Conservation (phyloP, 2,113 vertebrate genomes). For the Kobus ellipsiprymnus region DNA sequence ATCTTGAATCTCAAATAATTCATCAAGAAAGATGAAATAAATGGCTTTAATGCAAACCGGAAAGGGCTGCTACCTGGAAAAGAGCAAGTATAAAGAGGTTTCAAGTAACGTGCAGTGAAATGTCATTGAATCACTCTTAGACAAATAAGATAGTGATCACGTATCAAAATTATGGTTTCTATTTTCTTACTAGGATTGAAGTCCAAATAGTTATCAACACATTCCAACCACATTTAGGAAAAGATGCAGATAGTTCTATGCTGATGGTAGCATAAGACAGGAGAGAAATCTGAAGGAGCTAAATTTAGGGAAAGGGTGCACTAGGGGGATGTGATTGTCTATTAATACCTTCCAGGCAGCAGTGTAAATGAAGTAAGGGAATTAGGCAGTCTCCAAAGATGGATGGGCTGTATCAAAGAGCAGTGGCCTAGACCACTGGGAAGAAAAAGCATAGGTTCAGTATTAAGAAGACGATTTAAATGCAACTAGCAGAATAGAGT, state of each 20-base stretch:
- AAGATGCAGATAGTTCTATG: constrained; percentile 3
- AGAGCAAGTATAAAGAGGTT: constrained; percentile 23
- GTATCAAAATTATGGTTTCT: background rate
- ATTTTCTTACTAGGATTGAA: constrained; percentile 18
- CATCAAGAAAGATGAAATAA: constrained; percentile 38
- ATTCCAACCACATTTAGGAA: constrained; percentile 31
- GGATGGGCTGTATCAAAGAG: constrained; percentile 30
- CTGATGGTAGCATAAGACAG: constrained; percentile 7
- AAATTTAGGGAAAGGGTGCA: constrained; percentile 59
- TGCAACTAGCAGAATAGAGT: constrained; percentile 8
- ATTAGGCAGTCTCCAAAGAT: constrained; percentile 46
- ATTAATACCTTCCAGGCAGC: constrained; percentile 64
- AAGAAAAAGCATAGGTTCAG: background rate
- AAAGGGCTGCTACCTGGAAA: constrained; percentile 43
- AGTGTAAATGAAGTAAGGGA: constrained; percentile 64
- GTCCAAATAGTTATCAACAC: background rate
- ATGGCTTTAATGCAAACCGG: constrained; percentile 40
- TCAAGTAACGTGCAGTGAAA: constrained; percentile 15
- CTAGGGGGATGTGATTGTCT: constrained; percentile 2
- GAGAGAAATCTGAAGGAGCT: constrained; percentile 47
- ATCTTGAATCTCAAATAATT: constrained; percentile 22
- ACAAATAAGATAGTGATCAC: background rate
- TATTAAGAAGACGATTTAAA: constrained; percentile 50
- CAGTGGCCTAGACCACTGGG: background rate
- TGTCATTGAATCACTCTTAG: constrained; percentile 27